phyloP scores from a whole-genome alignment of 2,797 vertebrate genomes.

The Lacerta agilis region DNA sequence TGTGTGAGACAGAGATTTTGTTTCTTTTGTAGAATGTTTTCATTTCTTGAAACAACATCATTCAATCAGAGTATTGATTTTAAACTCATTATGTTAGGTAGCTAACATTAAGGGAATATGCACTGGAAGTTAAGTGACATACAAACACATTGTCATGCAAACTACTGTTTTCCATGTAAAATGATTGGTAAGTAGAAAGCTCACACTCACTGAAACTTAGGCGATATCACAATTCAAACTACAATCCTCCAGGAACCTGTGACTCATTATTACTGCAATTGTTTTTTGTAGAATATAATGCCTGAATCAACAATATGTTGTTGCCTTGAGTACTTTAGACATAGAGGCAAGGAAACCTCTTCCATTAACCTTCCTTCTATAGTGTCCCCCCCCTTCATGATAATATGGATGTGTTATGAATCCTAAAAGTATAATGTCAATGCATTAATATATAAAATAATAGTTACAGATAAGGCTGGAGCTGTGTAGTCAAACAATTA shows the following conservation, averaged over 20 bases:
- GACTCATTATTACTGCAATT: not conserved
- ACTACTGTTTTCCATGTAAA: not conserved
- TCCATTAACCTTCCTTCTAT: not conserved
- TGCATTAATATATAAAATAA: not conserved
- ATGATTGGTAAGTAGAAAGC: not conserved
- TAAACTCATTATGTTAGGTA: slow-evolving; percentile 26
- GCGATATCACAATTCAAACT: not conserved
- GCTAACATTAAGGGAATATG: slow-evolving; percentile 28
- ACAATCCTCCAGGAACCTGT: not conserved
- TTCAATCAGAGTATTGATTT: slow-evolving; percentile 51
- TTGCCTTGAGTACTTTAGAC: not conserved
- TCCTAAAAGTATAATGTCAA: not conserved
- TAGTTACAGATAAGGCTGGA: not conserved
- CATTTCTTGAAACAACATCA: slow-evolving; percentile 56
- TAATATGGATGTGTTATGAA: not conserved
- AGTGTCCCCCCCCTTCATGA: not conserved
- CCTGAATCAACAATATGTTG: not conserved
- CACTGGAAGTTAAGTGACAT: slow-evolving; percentile 55
- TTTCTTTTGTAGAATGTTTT: slow-evolving; percentile 54
- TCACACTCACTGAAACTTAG: not conserved
- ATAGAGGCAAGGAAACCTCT: not conserved
- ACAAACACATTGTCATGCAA: not conserved
- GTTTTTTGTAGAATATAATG: not conserved
- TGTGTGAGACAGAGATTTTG: slow-evolving; percentile 50
- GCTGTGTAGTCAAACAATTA: not conserved